Conservation (phyloP, 2,113 vertebrate genomes). For the Dunckerocampus dactyliophorus region DNA sequence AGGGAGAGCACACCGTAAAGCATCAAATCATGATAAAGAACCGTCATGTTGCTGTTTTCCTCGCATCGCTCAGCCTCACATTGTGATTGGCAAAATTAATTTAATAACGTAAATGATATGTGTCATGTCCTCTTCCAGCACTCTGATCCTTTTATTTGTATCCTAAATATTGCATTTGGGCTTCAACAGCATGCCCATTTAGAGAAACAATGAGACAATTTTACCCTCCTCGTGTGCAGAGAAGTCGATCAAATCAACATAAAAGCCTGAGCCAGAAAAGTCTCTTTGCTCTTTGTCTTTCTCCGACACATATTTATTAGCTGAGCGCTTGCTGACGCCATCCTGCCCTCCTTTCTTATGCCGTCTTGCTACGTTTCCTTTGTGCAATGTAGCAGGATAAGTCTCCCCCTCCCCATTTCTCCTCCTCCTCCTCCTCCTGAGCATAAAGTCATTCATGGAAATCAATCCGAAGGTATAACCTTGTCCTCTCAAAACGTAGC, state of each 20-base stretch:
- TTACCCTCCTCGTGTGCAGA: not conserved
- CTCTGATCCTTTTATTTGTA: not conserved
- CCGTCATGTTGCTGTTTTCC: constrained; percentile 14
- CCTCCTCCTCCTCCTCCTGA: constrained; percentile 38
- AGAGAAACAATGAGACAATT: constrained; percentile 15
- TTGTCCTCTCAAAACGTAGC: constrained; percentile 54
- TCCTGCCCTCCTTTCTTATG: constrained; percentile 41
- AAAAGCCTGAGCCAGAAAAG: constrained; percentile 16
- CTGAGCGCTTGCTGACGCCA: constrained; percentile 44
- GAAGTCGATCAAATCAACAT: constrained; percentile 15
- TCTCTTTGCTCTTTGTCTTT: constrained; percentile 33
- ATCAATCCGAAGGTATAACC: constrained; percentile 57
- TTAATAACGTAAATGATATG: constrained; percentile 1
- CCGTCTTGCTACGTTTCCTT: constrained; percentile 41
- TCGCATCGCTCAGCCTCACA: not conserved
- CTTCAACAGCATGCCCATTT: not conserved
- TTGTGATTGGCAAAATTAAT: constrained; percentile 4
- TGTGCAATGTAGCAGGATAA: constrained; percentile 52
- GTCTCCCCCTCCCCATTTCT: constrained; percentile 43
- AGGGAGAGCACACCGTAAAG: constrained; percentile 10
- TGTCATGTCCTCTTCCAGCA: not conserved
- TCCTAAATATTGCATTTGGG: not conserved
- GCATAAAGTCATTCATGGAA: constrained; percentile 65
- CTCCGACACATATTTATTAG: constrained; percentile 48
- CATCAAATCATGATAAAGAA: constrained; percentile 31